Evolutionary conservation across 2,797 vertebrate species (phyloP), one percentile per base, ranked within the genome.

Genomic region (Coregonus suidteri): DNA sequence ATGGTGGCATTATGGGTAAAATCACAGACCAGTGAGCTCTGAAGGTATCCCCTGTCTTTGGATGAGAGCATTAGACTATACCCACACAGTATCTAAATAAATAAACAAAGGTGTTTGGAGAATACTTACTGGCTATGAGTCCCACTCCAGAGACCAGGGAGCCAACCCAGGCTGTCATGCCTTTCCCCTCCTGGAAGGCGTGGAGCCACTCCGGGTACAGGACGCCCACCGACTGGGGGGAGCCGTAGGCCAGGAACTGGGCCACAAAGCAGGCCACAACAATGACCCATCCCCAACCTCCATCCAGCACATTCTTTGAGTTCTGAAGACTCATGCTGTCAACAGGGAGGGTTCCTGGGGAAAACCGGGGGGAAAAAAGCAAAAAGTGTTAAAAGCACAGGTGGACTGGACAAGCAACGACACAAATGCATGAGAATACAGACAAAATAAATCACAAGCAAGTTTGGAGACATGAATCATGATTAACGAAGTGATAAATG

Each of bases 231-330:
- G 96, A 94, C 80, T 95, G 86, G 0, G 96, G 95, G 0, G 96
- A 96, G 1, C 96, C 96, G 0, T 96, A 96, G 25, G 94, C 95
- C 83, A 97, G 82, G 82, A 96, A 93, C 87, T 95, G 95, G 71
- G 94, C 90, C 69, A 95, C 88, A 90, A 96, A 96, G 80, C 95
- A 96, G 15, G 92, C 93, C 0, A 89, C 31, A 0, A 97, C 95
- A 0, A 97, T 94, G 65, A 93, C 90, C 96, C 96, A 97, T 82
- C 96, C 96, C 95, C 95, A 97, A 51, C 96, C 96, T 0, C 96
- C 96, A 0, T 97, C 95, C 71, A 82, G 81, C 31, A 86, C 82
- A 71, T 79, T 82, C 0, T 92, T 88, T 0, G 95, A 92, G 65
- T 91, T 92, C 84, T 74, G 90, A 75, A 91, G 85, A 66, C 86